Base-by-base conservation (phyloP, 2,888 invertebrate species). In the Aleiodes leptofemur region DNA sequence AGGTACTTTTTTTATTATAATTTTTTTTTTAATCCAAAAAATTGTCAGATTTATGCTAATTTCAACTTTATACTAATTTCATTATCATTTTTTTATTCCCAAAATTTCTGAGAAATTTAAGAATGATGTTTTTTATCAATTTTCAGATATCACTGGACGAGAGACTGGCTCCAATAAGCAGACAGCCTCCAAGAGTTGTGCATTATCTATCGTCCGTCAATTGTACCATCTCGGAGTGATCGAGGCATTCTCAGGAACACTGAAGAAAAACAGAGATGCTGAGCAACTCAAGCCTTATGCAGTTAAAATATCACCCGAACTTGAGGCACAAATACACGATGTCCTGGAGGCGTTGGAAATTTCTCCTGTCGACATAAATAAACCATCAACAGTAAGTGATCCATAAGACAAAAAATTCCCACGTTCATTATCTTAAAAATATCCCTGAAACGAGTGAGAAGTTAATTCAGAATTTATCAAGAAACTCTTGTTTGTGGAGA, bases 91-190 rank as follows among this genome's bases (percentile, higher is more conserved):
- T 38, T 38, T 38, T 38, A 8, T 43, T 1, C 43, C 11, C 9
- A 4, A 34, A 34, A 6, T 43, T 7, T 9, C 43, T 5, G 43
- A 9, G 1, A 7, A 34, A 6, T 4, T 50, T 6, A 59, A 64
- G 13, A 61, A 51, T 9, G 8, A 16, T 51, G 31, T 14, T 14
- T 9, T 57, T 4, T 23, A 57, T 57, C 14, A 23, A 56, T 38
- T 51, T 69, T 8, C 73, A 90, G 91, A 83, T 78, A 84, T 91
- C 61, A 89, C 87, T 77, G 98, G 97, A 0, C 93, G 97, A 72
- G 99, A 99, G 90, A 96, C 96, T 9, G 99, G 97, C 0, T 98
- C 98, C 0, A 99, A 97, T 88, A 99, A 99, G 88, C 98, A 98
- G 89, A 94, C 96, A 0, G 98, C 99, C 0, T 98, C 98, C 85